A percentile compares a stretch with the other conserved stretches of the same genome.
phyloP scores from a whole-genome alignment of 2,113 vertebrate species.

The Mus musculus region GRCm39 chr12:17182501-17183000 shows the following conservation, averaged over 20 bases:
- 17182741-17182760: not conserved
- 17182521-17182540: accelerated
- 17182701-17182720: not conserved
- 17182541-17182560: not conserved
- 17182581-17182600: too few species aligned
- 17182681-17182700: not conserved
- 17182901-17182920: not conserved
- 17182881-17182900: not conserved
- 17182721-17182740: accelerated
- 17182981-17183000: not conserved
- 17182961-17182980: not conserved
- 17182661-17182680: not conserved
- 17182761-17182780: not conserved
- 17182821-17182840: not conserved
- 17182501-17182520: accelerated
- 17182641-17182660: not conserved
- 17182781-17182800: accelerated
- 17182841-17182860: not conserved
- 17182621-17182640: not conserved
- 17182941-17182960: not conserved
- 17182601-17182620: accelerated
- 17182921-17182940: not conserved
- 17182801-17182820: not conserved
- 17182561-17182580: too few species aligned
- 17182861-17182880: not conserved